These are phyloP conservation scores for Tichodroma muraria DNA, from an alignment of 2,113 vertebrate species.

Conservation along the genomic window DNA sequence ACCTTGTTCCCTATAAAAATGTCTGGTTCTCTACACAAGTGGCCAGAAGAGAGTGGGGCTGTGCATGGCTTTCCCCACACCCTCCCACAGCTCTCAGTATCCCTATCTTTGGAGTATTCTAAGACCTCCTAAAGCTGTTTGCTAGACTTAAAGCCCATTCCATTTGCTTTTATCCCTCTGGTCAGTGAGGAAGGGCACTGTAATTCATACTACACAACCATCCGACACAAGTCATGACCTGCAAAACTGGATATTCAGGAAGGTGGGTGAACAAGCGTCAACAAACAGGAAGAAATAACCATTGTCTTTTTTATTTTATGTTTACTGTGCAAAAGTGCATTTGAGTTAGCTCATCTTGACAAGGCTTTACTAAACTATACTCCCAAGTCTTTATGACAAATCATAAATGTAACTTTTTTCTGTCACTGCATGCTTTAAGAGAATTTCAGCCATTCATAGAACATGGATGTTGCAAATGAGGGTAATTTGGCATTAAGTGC, in stretches of 20 bases:
- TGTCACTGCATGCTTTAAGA: not conserved
- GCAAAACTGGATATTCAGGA: not conserved
- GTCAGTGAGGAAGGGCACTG: not conserved
- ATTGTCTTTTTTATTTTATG: not conserved
- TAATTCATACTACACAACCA: not conserved
- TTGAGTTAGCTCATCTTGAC: not conserved
- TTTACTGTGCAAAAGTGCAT: not conserved
- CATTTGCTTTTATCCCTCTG: not conserved
- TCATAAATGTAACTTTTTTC: not conserved
- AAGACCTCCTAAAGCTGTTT: not conserved
- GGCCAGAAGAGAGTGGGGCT: not conserved
- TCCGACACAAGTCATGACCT: not conserved
- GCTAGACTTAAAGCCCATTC: not conserved
- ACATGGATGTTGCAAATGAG: not conserved
- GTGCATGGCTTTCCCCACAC: rapidly evolving
- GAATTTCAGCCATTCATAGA: not conserved
- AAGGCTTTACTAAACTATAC: not conserved
- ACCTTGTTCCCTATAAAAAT: not conserved
- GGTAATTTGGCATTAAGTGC: not conserved
- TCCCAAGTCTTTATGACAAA: not conserved
- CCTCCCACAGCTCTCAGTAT: not conserved
- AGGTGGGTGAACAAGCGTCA: not conserved
- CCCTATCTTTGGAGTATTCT: not conserved
- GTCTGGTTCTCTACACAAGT: rapidly evolving
- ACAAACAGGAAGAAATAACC: not conserved